phyloP scores from a whole-genome alignment of 2,113 vertebrate genomes.

The Montifringilla adamsi region DNA sequence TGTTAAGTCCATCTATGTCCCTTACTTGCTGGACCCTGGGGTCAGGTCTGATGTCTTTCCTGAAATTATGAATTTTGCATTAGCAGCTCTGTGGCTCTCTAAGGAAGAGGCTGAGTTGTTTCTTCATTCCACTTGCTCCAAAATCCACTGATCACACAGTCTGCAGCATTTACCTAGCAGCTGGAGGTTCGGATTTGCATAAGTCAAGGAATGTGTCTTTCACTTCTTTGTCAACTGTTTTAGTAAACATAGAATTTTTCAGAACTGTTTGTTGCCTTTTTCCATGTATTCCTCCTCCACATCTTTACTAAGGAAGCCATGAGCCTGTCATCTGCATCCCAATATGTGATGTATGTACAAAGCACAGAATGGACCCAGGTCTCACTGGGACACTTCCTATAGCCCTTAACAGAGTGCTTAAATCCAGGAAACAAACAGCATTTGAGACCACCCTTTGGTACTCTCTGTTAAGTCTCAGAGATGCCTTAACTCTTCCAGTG shows the following conservation, averaged over 20 bases:
- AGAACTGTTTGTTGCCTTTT: background rate
- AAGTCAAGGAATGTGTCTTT: accelerated
- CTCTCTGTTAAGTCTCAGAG: background rate
- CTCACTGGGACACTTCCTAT: background rate
- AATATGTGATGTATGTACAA: background rate
- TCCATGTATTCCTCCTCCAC: background rate
- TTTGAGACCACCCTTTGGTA: background rate
- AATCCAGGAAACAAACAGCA: background rate
- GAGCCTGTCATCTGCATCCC: background rate
- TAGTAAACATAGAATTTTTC: background rate
- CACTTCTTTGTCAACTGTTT: background rate
- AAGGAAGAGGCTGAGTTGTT: background rate
- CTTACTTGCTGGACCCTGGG: background rate
- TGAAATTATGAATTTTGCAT: background rate
- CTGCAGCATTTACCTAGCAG: background rate
- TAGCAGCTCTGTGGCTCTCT: background rate
- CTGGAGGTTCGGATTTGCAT: background rate
- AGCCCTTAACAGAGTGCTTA: background rate
- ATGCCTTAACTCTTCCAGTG: background rate
- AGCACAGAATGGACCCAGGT: background rate
- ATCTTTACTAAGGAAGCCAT: background rate
- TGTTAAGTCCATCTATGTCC: background rate
- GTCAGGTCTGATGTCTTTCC: background rate
- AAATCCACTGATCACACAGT: background rate
- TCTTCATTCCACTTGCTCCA: background rate